Conservation (phyloP, 2,888 invertebrate species). For the Corbicula japonica region DNA sequence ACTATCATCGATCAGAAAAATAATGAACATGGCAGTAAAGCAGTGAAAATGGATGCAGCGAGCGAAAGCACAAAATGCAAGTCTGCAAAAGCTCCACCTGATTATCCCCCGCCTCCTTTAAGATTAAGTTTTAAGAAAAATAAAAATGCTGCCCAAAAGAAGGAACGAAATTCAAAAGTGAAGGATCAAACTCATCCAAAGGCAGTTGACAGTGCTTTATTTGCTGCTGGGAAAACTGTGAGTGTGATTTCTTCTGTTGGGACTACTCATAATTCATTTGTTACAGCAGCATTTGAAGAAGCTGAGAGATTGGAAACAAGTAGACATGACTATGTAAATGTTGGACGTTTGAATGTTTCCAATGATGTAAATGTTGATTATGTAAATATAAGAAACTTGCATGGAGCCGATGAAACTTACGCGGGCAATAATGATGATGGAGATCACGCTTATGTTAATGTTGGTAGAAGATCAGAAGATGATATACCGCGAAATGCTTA, state of each 20-base stretch:
- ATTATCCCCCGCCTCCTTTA: too few species aligned
- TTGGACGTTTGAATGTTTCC: too few species aligned
- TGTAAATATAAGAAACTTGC: background rate
- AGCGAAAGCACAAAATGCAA: background rate
- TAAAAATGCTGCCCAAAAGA: background rate
- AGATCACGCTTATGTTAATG: background rate
- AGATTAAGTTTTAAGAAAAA: background rate
- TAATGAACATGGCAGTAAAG: background rate
- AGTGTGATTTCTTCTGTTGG: background rate
- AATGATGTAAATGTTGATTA: background rate
- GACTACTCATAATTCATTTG: background rate
- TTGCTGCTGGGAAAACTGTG: background rate
- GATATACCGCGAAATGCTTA: background rate
- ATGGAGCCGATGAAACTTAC: background rate
- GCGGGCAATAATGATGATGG: background rate
- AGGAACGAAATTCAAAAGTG: background rate
- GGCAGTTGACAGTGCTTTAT: background rate
- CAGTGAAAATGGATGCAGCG: background rate
- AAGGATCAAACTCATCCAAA: too few species aligned
- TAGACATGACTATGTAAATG: background rate
- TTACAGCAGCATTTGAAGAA: background rate
- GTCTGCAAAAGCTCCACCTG: background rate
- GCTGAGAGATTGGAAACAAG: background rate
- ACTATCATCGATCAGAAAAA: too few species aligned
- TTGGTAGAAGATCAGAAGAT: background rate